Base-by-base conservation (phyloP, 2,888 invertebrate species). In the Tolmerus cingulatus region DNA sequence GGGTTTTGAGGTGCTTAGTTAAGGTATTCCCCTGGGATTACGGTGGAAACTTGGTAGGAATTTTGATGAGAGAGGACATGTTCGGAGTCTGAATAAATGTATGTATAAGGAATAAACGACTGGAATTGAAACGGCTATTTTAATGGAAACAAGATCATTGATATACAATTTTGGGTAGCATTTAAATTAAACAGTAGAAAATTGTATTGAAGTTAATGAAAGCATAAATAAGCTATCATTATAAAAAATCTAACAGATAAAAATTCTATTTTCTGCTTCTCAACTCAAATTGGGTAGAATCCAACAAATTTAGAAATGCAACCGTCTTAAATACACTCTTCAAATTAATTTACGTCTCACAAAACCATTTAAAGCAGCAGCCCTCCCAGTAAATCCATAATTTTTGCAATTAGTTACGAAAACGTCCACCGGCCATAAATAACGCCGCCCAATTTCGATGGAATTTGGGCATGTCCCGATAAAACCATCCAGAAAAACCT, bases 401-500 rank as follows among this genome's bases (percentile, higher is more conserved):
- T n/a, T 57, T 82, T 82, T 19, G 82, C 57, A 82, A 82, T 82
- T 82, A 82, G 57, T 82, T 55, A 57, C 19, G 14, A 23, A 34
- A 57, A 66, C n/a, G n/a, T 40, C 51, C 34, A 23, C 23, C n/a
- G 14, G 8, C 37, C 27, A 82, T 82, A 82, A 82, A 82, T 82
- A 82, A 82, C 30, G 19, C 34, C 66, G 66, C 66, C 66, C 66
- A 66, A 66, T 37, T 76, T 34, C 76, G 76, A 76, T 76, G 76
- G 76, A 66, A 66, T 66, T 27, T 12, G 12, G 27, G 19, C 23
- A 27, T 66, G 19, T 37, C n/a, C 57, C 82, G 57, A 37, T 23
- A 55, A 82, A 66, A 57, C 37, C 55, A 57, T 57, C 12, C 66
- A 16, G 37, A 82, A 82, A 57, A 82, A 34, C 57, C n/a, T 19